These are phyloP conservation scores for Leptarthrus brevirostris DNA, from an alignment of 2,888 invertebrate species.

Conservation along the genomic window DNA sequence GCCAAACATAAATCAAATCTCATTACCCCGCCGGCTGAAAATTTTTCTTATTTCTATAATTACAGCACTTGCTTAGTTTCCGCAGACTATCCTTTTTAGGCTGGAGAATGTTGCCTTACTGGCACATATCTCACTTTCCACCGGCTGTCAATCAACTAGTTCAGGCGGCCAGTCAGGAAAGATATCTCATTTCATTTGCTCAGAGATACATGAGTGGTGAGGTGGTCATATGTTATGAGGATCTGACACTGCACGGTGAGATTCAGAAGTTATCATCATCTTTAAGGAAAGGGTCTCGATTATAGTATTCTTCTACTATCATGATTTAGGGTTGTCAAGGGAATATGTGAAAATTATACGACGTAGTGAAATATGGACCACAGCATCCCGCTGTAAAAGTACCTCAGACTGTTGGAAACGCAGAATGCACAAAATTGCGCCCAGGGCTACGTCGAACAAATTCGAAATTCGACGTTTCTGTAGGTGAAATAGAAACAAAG, in stretches of 20 bases:
- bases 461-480: constrained; percentile 29
- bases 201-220: neutral
- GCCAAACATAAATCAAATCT: constrained; percentile 61
- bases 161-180: neutral
- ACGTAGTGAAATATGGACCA: constrained; percentile 55
- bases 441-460: constrained; percentile 3
- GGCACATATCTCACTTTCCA: constrained; percentile 44
- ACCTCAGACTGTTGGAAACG: neutral
- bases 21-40: constrained; percentile 60
- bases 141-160: constrained; percentile 39
- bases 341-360: constrained; percentile 54
- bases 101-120: neutral
- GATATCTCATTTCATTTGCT: neutral
- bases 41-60: constrained; percentile 62
- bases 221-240: constrained; percentile 20
- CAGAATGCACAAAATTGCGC: constrained; percentile 27
- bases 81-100: constrained; percentile 24
- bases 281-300: constrained; percentile 32
- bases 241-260: constrained; percentile 18
- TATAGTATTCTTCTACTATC: constrained; percentile 50
- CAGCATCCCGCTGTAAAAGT: neutral
- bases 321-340: constrained; percentile 54
- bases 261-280: constrained; percentile 48
- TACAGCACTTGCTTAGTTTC: constrained; percentile 57
- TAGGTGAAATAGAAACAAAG: constrained; percentile 18